Base-by-base conservation (phyloP, 2,113 vertebrate genomes). In the Crocuta crocuta region DNA sequence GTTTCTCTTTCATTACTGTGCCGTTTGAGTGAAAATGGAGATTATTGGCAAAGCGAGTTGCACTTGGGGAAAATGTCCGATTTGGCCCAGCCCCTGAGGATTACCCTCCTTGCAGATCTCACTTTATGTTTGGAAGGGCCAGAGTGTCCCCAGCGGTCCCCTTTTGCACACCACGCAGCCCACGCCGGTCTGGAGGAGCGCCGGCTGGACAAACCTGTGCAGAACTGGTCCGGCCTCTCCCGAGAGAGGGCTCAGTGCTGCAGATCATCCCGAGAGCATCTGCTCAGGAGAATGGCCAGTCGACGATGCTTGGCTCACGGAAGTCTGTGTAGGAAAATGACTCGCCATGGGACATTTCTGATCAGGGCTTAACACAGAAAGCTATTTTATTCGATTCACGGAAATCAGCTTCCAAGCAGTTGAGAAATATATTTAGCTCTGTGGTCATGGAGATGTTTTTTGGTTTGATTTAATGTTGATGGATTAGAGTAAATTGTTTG, bases 401-500 rank as follows among this genome's bases (percentile, higher is more conserved):
- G 71, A 81, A 95, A 70, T 53, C 81, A 33, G 86, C 45, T 70
- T 81, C 45, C 87, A 65, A 81, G 81, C 71, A 66, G 28, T 11
- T 76, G 84, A 65, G 84, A 83, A 94, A 58, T 85, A 33, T 39
- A 45, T 92, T 91, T 87, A 91, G 50, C n/a, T 95, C 81, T 82
- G 45, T 81, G 71, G 88, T 70, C 50, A 31, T 63, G 21, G 26
- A 26, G 21, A 83, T 96, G 81, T 93, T 93, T 76, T n/a, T 94
- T 94, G 35, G 31, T 88, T 76, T 81, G 84, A 94, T 88, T 97
- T 81, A 50, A 35, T 78, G 68, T 87, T 91, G 98, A 73, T 91
- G 55, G 76, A 68, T 93, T 66, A 85, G 35, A 95, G 80, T 85
- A 88, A 70, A 78, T 86, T 78, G 55, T 86, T 89, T 81, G 66